Conservation (phyloP, 2,797 vertebrate genomes). For the Argya squamiceps region DNA sequence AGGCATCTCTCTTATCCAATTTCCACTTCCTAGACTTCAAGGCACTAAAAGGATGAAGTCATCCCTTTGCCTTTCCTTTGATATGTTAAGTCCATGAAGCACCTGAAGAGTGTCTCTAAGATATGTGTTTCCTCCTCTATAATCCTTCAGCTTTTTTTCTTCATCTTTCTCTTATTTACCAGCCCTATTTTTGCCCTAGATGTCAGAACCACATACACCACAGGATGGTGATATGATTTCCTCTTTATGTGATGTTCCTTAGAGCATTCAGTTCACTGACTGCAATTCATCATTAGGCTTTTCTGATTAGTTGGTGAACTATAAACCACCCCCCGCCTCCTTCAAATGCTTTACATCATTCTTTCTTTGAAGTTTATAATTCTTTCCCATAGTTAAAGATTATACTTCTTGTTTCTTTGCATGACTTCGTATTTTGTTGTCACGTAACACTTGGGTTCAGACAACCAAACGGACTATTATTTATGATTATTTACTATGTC, state of each 20-base stretch:
- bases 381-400: not conserved
- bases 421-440: not conserved
- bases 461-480: not conserved
- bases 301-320: not conserved
- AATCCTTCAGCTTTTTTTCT: not conserved
- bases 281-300: not conserved
- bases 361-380: not conserved
- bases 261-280: not conserved
- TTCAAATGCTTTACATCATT: not conserved
- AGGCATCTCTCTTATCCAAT: fast-evolving
- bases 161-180: not conserved
- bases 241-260: not conserved
- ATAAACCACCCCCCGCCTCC: fast-evolving
- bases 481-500: not conserved
- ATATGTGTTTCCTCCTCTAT: not conserved
- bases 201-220: not conserved
- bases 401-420: not conserved
- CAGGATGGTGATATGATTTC: not conserved
- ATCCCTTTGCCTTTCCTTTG: not conserved
- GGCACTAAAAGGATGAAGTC: not conserved
- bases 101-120: not conserved
- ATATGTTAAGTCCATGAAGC: not conserved
- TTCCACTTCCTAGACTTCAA: not conserved
- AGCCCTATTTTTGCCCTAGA: not conserved
- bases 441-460: not conserved